phyloP scores from a whole-genome alignment of 2,113 vertebrate genomes.

The Scopus umbretta region DNA sequence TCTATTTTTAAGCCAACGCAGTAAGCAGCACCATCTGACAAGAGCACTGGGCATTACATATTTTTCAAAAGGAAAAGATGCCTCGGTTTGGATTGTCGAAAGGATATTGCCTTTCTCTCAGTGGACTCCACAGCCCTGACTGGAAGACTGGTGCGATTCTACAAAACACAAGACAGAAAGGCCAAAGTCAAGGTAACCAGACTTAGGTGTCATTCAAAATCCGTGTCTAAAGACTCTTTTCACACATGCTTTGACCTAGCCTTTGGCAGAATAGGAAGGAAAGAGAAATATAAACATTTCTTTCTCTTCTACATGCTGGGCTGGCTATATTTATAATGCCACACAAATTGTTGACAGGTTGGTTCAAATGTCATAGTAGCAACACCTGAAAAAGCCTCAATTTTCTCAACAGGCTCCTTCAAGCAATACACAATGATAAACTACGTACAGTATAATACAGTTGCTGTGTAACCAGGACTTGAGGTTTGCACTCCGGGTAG shows the following conservation, averaged over 20 bases:
- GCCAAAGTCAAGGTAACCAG: background rate
- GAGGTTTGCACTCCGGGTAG: background rate
- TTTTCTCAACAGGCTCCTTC: background rate
- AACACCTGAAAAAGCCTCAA: conserved; percentile 9
- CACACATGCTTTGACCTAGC: background rate
- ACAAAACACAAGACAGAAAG: background rate
- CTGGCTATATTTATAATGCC: background rate
- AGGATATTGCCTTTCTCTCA: background rate
- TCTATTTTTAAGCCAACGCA: background rate
- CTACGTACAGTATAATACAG: background rate
- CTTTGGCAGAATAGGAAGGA: background rate
- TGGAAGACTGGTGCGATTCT: background rate
- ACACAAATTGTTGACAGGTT: background rate
- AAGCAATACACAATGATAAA: background rate
- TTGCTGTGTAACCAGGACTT: background rate
- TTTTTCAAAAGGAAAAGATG: background rate
- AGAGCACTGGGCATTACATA: background rate
- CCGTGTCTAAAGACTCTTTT: background rate
- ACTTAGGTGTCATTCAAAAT: background rate
- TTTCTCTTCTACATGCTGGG: background rate
- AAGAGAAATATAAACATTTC: background rate
- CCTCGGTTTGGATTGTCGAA: background rate
- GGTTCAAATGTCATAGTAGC: background rate
- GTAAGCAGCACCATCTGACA: background rate
- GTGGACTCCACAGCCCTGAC: background rate